Conservation (phyloP, 2,113 vertebrate genomes). For the Cyphomyrus discorhynchus region DNA sequence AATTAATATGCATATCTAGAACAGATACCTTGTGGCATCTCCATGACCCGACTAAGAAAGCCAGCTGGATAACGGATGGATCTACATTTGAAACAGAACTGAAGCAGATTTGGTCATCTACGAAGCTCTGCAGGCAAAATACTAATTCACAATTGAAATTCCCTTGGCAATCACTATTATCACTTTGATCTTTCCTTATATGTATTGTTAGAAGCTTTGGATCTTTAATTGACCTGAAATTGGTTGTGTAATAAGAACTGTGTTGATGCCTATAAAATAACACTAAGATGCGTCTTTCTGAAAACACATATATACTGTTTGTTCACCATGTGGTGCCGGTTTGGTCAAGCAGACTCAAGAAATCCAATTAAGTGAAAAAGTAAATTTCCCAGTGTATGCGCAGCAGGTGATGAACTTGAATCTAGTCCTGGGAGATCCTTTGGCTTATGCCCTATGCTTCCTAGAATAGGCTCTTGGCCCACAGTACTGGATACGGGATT, state of each 20-base stretch:
- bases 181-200: conserved; percentile 38
- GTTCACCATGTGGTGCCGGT: not conserved
- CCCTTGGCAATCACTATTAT: conserved; percentile 29
- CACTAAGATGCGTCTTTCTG: not conserved
- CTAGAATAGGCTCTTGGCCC: not conserved
- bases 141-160: conserved; percentile 23
- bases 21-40: not conserved
- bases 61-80: not conserved
- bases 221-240: conserved; percentile 56
- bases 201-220: conserved; percentile 46
- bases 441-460: not conserved
- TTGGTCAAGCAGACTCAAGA: not conserved
- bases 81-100: not conserved
- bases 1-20: not conserved
- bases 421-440: not conserved
- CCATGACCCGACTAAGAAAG: not conserved
- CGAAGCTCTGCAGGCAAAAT: conserved; percentile 28
- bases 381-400: not conserved
- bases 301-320: not conserved
- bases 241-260: conserved; percentile 31
- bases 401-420: not conserved
- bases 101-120: conserved; percentile 5
- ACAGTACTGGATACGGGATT: not conserved
- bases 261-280: conserved; percentile 19
- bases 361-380: not conserved